These are phyloP conservation scores for Hirtodrosophila trivittata DNA, from an alignment of 2,888 invertebrate species.

Conservation along the genomic window DNA sequence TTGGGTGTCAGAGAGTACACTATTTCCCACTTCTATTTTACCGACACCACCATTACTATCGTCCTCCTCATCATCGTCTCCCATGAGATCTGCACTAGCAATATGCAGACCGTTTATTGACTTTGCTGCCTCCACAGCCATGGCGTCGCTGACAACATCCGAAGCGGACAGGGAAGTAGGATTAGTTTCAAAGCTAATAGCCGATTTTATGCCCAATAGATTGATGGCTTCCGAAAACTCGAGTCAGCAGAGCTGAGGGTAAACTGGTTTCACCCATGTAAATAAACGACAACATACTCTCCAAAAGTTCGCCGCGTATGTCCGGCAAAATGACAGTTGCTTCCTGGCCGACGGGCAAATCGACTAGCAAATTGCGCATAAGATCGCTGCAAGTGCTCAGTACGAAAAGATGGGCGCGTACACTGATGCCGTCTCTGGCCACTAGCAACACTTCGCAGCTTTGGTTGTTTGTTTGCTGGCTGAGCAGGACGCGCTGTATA, in stretches of 20 bases:
- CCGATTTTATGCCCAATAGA: conserved; percentile 82
- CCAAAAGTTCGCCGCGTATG: conserved; percentile 79
- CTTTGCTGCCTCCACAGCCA: conserved; percentile 58
- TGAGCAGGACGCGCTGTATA: conserved; percentile 79
- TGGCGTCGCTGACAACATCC: conserved; percentile 41
- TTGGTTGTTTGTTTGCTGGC: conserved; percentile 67
- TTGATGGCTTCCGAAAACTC: conserved; percentile 83
- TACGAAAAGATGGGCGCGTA: conserved; percentile 82
- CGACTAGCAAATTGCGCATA: conserved; percentile 78
- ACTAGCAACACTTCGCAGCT: conserved; percentile 81
- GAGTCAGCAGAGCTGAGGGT: conserved; percentile 78
- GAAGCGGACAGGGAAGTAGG: conserved; percentile 46
- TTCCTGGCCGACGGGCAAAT: conserved; percentile 79
- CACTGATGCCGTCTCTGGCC: conserved; percentile 78
- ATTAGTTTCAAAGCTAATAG: conserved; percentile 83
- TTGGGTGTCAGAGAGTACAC: conserved; percentile 42
- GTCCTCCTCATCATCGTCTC: conserved; percentile 57
- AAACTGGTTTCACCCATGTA: conserved; percentile 82
- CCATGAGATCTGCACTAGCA: conserved; percentile 77
- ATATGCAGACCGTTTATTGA: conserved; percentile 70
- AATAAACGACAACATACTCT: conserved; percentile 82
- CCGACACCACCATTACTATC: conserved; percentile 41
- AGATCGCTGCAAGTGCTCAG: conserved; percentile 82
- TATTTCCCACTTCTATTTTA: conserved; percentile 41
- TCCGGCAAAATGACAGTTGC: conserved; percentile 82